Evolutionary conservation across 2,888 invertebrate genomes (phyloP), one percentile per base, ranked within the genome.

Genomic region (Ceratothoa steindachneri): DNA sequence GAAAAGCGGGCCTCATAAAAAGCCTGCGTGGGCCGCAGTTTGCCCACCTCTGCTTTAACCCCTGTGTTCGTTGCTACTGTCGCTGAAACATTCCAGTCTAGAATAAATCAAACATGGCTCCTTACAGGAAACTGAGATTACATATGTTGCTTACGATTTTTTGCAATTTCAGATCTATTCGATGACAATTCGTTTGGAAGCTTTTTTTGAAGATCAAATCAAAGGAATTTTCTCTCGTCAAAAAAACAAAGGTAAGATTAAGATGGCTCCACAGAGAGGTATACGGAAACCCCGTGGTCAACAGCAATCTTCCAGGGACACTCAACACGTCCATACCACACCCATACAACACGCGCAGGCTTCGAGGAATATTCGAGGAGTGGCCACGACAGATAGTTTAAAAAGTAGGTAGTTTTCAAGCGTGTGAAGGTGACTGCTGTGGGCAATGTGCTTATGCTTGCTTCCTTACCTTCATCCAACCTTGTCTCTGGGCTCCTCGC

Each of bases 121-220:
- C n/a, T n/a, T n/a, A n/a, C n/a, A n/a, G n/a, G n/a, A n/a, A n/a
- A n/a, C n/a, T n/a, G n/a, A n/a, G n/a, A n/a, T n/a, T n/a, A n/a
- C n/a, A n/a, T n/a, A n/a, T n/a, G n/a, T n/a, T n/a, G n/a, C n/a
- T 31, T 30, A 51, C 15, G 19, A 24, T 51, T 69, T n/a, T n/a
- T n/a, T n/a, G n/a, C 15, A 5, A 41, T 41, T 41, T 27, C 77
- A 80, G 80, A 78, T 80, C 41, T 80, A 76, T 53, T 73, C 78
- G 24, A 80, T 80, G 80, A 80, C 80, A 2, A 71, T 80, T 9
- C 78, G 80, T 19, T 60, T 80, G 69, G 78, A 78, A 64, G 77
- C 78, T 15, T 80, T 73, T 65, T 80, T 80, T 72, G 80, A 80
- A 71, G 78, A 77, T 67, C 78, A 77, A 66, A 77, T 80, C 69